A percentile compares a stretch with the other conserved stretches of the same genome.
Evolutionary conservation across 2,113 vertebrate genomes (phyloP).

Genomic region (Agelaius phoeniceus): DNA sequence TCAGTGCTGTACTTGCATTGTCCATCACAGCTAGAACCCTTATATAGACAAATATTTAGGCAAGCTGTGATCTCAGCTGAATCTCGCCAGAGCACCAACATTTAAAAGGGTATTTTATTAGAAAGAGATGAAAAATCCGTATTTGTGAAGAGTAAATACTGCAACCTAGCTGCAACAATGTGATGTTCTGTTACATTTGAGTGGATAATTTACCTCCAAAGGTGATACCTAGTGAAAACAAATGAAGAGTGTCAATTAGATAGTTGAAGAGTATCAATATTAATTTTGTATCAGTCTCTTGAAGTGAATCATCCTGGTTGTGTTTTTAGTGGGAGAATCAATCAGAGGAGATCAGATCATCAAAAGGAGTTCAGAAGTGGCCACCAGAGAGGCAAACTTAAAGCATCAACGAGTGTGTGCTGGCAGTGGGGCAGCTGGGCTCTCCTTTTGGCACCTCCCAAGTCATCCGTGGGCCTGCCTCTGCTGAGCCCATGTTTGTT

Average conservation of each 20-base stretch:
- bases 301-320: neutral
- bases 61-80: neutral
- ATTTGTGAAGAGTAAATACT: neutral
- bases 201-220: neutral
- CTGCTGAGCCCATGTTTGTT: neutral
- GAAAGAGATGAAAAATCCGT: neutral
- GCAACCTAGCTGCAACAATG: neutral
- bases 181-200: neutral
- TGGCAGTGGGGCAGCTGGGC: neutral
- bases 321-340: neutral
- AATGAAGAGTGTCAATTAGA: neutral
- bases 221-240: neutral
- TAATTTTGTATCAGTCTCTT: rapidly evolving
- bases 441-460: neutral
- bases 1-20: neutral
- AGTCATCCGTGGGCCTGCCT: neutral
- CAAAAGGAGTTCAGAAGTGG: neutral
- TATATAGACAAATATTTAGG: neutral
- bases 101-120: neutral
- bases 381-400: rapidly evolving
- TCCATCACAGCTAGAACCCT: neutral
- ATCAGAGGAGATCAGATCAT: neutral
- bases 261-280: too few relatives aligned
- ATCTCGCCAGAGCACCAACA: neutral
- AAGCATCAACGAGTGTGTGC: rapidly evolving